Base-by-base conservation (phyloP, 2,113 vertebrate genomes). In the Gracilinanus agilis region DNA sequence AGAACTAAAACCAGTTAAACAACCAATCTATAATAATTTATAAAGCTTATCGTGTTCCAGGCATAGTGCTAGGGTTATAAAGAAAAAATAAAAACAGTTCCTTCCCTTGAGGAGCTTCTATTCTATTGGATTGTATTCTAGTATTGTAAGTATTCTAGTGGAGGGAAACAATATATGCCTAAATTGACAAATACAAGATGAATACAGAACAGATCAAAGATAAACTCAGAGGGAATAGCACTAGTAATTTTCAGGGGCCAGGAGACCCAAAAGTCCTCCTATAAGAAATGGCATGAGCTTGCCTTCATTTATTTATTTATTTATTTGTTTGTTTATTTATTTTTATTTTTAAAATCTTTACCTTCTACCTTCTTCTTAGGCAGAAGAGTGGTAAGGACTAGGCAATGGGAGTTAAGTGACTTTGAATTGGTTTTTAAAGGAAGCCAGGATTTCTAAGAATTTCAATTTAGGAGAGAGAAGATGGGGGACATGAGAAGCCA, bases 31-130 rank as follows among this genome's bases (percentile, higher is more conserved):
- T 58, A 54, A 40, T 90, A n/a, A 58, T 93, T n/a, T 58, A 25
- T 93, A 54, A 54, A 83, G 10, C 9, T 88, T 91, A 90, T 49
- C 58, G 5, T 93, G 40, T 88, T 89, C 92, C 40, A 91, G 56
- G 90, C 34, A 49, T 49, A 83, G 55, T 75, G 90, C 61, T 16
- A 92, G 56, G 40, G 90, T n/a, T 92, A 89, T 25, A 67, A 24
- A 92, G 24, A 49, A 49, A 49, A 49, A 49, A 49, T n/a, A n/a
- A 3, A 34, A n/a, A 75, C 12, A 75, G 34, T 75, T 75, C 61
- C 29, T 75, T 0, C 29, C 29, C 29, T 67, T 3, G 16, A 67
- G 61, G 61, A 67, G 29, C 29, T 67, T 34, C 34, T 12, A 34
- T 67, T 34, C 61, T 16, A 55, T 6, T 3, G 55, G 55, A 13